Evolutionary conservation across 2,113 vertebrate genomes (phyloP), one percentile per base, ranked within the genome.

Genomic region (Microtus montanus): DNA sequence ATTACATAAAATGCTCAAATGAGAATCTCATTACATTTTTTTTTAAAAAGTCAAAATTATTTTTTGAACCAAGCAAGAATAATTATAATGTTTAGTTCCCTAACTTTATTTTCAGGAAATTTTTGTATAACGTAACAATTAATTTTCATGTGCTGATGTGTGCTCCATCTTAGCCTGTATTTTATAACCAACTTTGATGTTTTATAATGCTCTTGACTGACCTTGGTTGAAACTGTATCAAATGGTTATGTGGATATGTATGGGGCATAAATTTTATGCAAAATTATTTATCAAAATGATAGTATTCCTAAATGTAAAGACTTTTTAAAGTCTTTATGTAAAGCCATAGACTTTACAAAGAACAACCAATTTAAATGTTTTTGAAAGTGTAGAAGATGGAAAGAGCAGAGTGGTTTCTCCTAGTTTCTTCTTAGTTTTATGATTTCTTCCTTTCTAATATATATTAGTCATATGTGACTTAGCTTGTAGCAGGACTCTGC

Each of bases 1-100:
- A 41, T 41, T 86, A 19, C 66, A n/a, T 47, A 90, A 96, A n/a
- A 41, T 84, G 26, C 73, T 80, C 19, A 88, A 84, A 94, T 84
- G 41, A 90, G 87, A 82, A 13, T 89, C 6, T 0, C 1, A 78
- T 70, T 79, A 77, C 38, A 75, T 84, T 58, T 20, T 58, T 20
- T 58, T 20, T 58, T 91, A 74, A 22, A n/a, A 92, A 83, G 3
- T 90, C 26, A 94, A 84, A 82, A 47, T 64, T 33, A 88, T 52
- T 14, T 83, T 93, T 90, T 84, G 24, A 90, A 88, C 73, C 2
- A 24, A 3, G 63, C 41, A 70, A 68, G 35, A 70, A 38, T 93
- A 93, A 77, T 30, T 90, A 66, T 14, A 47, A 73, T 63, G 84
- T 58, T 13, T 52, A 64, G 77, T 86, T 66, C n/a, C 86, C 33